Percentiles rank a stretch among this genome's conserved stretches.
These are phyloP conservation scores for Hippocampus guttulatus DNA, from an alignment of 2,113 vertebrate species.

Conservation along the genomic window DNA sequence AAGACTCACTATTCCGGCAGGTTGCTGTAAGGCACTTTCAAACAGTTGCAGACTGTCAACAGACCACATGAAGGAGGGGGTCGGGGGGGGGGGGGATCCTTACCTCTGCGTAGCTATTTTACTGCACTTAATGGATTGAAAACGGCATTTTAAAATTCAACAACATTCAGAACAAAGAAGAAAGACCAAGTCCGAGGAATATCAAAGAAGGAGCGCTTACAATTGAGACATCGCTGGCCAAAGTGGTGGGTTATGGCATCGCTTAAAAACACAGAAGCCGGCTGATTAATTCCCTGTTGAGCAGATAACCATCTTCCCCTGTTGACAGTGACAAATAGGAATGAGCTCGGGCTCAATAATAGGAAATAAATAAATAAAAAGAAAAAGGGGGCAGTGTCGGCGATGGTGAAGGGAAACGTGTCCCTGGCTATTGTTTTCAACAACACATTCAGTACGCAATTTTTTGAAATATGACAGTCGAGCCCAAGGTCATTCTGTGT, in stretches of 20 bases:
- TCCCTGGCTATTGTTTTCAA: slow-evolving; percentile 24
- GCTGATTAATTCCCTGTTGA: slow-evolving; percentile 16
- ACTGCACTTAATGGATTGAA: neutral
- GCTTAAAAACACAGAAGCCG: slow-evolving; percentile 4
- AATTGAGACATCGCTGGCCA: slow-evolving; percentile 6
- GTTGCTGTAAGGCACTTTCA: neutral
- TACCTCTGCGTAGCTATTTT: neutral
- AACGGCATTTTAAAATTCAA: neutral
- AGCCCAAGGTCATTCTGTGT: neutral
- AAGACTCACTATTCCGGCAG: no score
- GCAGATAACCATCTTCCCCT: slow-evolving; percentile 33
- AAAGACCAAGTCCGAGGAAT: neutral
- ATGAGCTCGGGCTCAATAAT: slow-evolving; percentile 30
- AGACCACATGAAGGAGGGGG: no score
- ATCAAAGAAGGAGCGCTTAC: neutral
- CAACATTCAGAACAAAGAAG: neutral
- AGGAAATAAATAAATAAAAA: slow-evolving; percentile 2
- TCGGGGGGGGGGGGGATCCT: no score
- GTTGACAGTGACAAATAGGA: slow-evolving; percentile 37
- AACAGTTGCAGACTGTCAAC: neutral
- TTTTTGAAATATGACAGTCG: slow-evolving; percentile 15
- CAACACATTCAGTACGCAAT: slow-evolving; percentile 27
- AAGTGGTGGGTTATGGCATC: slow-evolving; percentile 12
- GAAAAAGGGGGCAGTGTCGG: neutral
- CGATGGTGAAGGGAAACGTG: slow-evolving; percentile 30